Evolutionary conservation across 2,113 vertebrate species (phyloP).

Genomic region (Microtus pennsylvanicus): DNA sequence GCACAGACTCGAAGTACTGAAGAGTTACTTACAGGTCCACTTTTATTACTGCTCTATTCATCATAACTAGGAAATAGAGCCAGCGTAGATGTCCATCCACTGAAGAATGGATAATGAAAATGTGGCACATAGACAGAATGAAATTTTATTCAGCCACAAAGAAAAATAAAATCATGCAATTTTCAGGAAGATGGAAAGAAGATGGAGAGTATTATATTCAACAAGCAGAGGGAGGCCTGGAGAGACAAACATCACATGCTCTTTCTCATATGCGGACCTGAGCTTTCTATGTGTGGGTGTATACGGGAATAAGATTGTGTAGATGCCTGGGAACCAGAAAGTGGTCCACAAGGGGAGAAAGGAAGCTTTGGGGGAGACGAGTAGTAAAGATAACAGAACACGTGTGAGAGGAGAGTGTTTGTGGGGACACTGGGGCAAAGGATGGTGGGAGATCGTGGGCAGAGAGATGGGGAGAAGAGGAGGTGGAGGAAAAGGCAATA

Average conservation of each 20-base stretch:
- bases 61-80: neutral
- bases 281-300: neutral
- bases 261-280: neutral
- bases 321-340: too few species aligned
- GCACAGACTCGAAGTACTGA: neutral
- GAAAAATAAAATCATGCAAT: neutral
- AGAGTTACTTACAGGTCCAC: neutral
- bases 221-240: neutral
- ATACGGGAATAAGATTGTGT: neutral
- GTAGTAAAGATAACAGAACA: neutral
- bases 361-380: neutral
- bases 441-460: neutral
- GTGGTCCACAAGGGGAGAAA: neutral
- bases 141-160: neutral
- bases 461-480: neutral
- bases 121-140: neutral
- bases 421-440: too few species aligned
- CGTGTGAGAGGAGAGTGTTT: neutral
- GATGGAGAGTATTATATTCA: neutral
- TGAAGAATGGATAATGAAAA: neutral
- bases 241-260: neutral
- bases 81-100: neutral
- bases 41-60: neutral
- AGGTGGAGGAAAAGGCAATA: too few species aligned
- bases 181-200: neutral